These are phyloP conservation scores for Adoxophyes honmai DNA, from an alignment of 1,140 invertebrate species.

Conservation along the genomic window DNA sequence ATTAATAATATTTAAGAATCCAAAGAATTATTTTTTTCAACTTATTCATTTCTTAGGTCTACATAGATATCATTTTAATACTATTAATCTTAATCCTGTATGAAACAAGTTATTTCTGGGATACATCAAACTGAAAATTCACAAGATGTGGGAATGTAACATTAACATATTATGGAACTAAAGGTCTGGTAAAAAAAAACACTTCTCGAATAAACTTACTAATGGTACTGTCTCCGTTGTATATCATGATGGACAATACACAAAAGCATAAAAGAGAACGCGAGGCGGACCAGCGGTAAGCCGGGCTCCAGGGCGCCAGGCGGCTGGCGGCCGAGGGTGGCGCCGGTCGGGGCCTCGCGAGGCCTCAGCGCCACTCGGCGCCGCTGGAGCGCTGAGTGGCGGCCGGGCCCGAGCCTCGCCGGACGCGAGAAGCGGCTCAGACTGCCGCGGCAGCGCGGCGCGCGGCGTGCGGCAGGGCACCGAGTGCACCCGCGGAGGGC, in stretches of 20 bases:
- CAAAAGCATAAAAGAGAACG: slow-evolving; percentile 46
- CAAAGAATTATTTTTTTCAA: too few relatives aligned
- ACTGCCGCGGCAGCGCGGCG: slow-evolving; percentile 42
- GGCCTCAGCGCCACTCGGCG: slow-evolving; percentile 13
- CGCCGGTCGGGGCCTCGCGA: slow-evolving; percentile 2
- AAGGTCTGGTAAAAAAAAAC: not conserved
- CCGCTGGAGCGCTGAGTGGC: slow-evolving; percentile 15
- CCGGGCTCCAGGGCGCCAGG: slow-evolving; percentile 29
- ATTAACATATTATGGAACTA: too few relatives aligned
- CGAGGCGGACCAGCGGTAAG: slow-evolving; percentile 32
- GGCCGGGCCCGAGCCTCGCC: slow-evolving; percentile 43
- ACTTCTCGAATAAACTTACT: slow-evolving; percentile 54
- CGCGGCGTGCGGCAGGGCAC: not conserved
- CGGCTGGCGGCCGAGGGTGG: slow-evolving; percentile 14
- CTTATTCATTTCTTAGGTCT: too few relatives aligned
- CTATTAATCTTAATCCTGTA: too few relatives aligned
- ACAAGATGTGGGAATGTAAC: too few relatives aligned
- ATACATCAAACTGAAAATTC: too few relatives aligned
- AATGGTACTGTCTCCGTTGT: slow-evolving; percentile 43
- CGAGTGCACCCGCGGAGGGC: slow-evolving; percentile 53
- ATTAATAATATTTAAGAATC: too few relatives aligned
- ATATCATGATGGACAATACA: slow-evolving; percentile 38
- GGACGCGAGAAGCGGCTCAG: slow-evolving; percentile 64
- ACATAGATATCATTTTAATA: too few relatives aligned
- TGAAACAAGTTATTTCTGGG: too few relatives aligned